Percentiles rank a stretch among this genome's conserved stretches.
phyloP scores from a whole-genome alignment of 2,113 vertebrate genomes.

The Nesogale talazaci region DNA sequence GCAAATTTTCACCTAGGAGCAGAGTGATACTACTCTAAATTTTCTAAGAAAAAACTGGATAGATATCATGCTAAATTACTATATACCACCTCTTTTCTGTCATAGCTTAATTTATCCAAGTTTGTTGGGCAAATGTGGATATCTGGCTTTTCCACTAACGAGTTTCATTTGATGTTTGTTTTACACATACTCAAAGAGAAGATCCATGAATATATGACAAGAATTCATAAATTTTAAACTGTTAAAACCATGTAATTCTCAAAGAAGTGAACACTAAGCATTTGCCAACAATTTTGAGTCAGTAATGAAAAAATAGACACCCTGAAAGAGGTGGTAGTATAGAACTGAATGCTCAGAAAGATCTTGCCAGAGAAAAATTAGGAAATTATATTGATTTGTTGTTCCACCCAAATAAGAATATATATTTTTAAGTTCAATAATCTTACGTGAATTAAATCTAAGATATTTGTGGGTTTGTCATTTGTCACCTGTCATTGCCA shows the following conservation, averaged over 20 bases:
- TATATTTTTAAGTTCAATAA: background rate
- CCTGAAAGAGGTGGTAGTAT: background rate
- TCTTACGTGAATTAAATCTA: background rate
- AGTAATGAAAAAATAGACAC: background rate
- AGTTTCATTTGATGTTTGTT: background rate
- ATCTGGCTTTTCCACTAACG: background rate
- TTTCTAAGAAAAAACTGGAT: background rate
- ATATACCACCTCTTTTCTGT: background rate
- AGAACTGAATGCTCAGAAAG: background rate
- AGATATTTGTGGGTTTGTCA: slow-evolving; percentile 2
- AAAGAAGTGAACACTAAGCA: background rate
- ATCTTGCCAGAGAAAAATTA: background rate
- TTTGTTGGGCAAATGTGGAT: background rate
- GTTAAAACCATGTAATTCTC: background rate
- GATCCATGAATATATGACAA: background rate
- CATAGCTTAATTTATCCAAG: background rate
- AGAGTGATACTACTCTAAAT: background rate
- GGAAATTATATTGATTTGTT: background rate
- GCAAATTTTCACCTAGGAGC: background rate
- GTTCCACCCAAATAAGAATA: background rate
- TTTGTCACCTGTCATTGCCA: background rate
- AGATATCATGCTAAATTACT: background rate
- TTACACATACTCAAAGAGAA: background rate
- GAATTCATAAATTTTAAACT: background rate
- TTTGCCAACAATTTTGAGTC: background rate